These are phyloP conservation scores for Porphyrio hochstetteri DNA, from an alignment of 2,113 vertebrate species.

Conservation along the genomic window DNA sequence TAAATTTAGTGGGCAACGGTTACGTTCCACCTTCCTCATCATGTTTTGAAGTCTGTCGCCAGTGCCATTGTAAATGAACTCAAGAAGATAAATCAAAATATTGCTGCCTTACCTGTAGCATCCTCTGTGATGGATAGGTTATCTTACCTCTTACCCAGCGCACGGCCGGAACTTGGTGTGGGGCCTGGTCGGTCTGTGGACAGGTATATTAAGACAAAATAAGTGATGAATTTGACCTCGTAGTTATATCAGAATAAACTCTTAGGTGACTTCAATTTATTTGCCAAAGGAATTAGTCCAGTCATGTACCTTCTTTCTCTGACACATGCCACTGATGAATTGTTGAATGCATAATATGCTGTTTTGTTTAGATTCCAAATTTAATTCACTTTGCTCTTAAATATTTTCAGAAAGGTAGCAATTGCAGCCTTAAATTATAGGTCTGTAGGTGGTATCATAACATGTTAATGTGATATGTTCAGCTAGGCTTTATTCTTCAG, in stretches of 20 bases:
- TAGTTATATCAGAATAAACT: neutral
- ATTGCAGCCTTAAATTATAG: neutral
- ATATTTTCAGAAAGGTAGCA: neutral
- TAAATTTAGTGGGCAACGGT: slow-evolving; percentile 93
- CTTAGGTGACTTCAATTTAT: neutral
- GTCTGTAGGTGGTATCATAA: neutral
- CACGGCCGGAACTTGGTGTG: slow-evolving; percentile 93
- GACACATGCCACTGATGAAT: neutral
- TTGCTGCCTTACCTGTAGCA: slow-evolving; percentile 97
- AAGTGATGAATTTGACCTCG: neutral
- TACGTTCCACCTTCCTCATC: slow-evolving; percentile 97
- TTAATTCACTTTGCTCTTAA: neutral
- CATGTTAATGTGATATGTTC: neutral
- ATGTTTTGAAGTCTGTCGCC: slow-evolving; percentile 93
- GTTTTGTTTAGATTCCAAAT: neutral
- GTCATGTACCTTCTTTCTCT: neutral
- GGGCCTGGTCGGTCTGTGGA: slow-evolving; percentile 97
- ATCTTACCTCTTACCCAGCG: slow-evolving; percentile 98
- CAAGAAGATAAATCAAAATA: slow-evolving; percentile 99
- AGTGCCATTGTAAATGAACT: slow-evolving; percentile 96
- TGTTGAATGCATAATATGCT: fast-evolving
- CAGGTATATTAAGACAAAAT: slow-evolving; percentile 78
- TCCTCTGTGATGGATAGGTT: slow-evolving; percentile 99
- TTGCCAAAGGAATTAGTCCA: neutral
- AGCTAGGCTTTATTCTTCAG: neutral